Base-by-base conservation (phyloP, 2,797 vertebrate genomes). In the Crenichthys baileyi region DNA sequence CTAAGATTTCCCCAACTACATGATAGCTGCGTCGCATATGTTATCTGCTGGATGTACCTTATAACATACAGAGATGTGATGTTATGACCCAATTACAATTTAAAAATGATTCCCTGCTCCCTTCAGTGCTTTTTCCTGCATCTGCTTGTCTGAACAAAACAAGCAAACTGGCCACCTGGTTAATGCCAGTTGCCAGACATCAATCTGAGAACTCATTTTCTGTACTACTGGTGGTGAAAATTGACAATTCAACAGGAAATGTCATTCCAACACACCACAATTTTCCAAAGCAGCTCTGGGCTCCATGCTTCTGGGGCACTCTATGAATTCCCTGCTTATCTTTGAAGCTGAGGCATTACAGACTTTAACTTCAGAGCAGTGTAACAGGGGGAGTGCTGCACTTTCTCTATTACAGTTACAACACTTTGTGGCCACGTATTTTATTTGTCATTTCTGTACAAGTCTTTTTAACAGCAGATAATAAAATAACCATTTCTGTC, bases 241-340 rank as follows among this genome's bases (percentile, higher is more conserved):
- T 76, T 51, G 76, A 88, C 73, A 79, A 74, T 84, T 77, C 75
- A 81, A 79, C 77, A 77, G 22, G 68, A 81, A 80, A 86, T 82
- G 74, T 51, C 7, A 7, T 75, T 87, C 48, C 58, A 75, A 18
- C 18, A 56, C 70, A 41, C 70, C 44, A 71, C 68, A 71, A 74
- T 86, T 73, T 79, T 73, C 73, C 48, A 60, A 83, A 85, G 78
- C 70, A 74, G 83, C 83, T 85, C 61, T 70, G 31, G 83, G 81
- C 77, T 79, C 70, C 48, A 55, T 44, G 75, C 68, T 81, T 76
- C 79, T 53, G 79, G 41, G 78, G 58, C 70, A 60, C 58, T 72
- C n/a, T 61, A 1, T 83, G 79, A 78, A 85, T 75, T 76, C 76
- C 81, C 65, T 50, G 50, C 61, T 78, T 77, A 58, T 75, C 73